phyloP scores from a whole-genome alignment of 2,113 vertebrate genomes.

The Ciconia stormi region DNA sequence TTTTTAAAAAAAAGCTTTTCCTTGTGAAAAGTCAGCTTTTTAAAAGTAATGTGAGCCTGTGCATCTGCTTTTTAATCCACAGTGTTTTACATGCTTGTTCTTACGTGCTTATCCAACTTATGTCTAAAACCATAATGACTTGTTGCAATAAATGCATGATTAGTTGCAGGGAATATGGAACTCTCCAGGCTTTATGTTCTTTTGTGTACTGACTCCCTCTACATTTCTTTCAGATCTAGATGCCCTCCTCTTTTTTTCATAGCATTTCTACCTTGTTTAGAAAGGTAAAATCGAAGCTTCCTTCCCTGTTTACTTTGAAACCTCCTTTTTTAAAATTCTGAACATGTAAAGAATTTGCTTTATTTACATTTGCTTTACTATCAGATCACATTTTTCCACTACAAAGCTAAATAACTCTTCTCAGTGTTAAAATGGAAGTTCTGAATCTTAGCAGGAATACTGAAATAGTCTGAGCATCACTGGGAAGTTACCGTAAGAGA shows the following conservation, averaged over 20 bases:
- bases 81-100: not conserved
- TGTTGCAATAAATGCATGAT: not conserved
- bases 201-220: not conserved
- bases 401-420: not conserved
- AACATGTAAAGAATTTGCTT: not conserved
- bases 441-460: not conserved
- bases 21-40: not conserved
- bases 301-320: not conserved
- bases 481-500: not conserved
- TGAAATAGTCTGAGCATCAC: not conserved
- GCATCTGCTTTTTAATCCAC: not conserved
- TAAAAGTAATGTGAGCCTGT: not conserved
- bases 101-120: not conserved
- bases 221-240: not conserved
- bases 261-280: not conserved
- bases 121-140: not conserved
- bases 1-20: not conserved
- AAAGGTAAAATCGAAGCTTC: not conserved
- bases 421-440: not conserved
- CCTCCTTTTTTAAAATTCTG: not conserved
- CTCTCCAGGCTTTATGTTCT: not conserved
- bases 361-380: not conserved
- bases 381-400: not conserved
- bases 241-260: not conserved
- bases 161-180: not conserved